Evolutionary conservation across 2,113 vertebrate species (phyloP).

Genomic region (Dromaius novaehollandiae): DNA sequence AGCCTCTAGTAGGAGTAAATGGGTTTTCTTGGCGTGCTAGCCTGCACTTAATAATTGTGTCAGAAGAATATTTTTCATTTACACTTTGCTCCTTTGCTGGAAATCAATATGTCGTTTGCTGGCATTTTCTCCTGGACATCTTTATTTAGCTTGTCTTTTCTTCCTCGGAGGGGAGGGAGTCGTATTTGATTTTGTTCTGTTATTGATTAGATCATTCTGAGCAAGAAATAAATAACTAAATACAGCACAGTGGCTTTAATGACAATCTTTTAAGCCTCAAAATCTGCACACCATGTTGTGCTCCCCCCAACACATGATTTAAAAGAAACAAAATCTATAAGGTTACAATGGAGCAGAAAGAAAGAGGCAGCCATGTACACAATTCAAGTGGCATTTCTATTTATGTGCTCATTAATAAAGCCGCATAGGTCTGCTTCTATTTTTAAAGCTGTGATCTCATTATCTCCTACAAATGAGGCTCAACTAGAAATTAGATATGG

Average conservation of each 20-base stretch:
- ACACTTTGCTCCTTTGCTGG: slow-evolving; percentile 70
- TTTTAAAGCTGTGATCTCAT: slow-evolving; percentile 40
- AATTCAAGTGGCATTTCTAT: slow-evolving; percentile 53
- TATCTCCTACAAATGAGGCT: not conserved
- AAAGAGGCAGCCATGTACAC: slow-evolving; percentile 19
- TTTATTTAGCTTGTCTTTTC: slow-evolving; percentile 76
- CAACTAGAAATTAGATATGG: not conserved
- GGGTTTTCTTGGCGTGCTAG: slow-evolving; percentile 43
- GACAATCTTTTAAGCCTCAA: slow-evolving; percentile 68
- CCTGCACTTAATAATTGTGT: slow-evolving; percentile 69
- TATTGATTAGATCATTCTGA: slow-evolving; percentile 75
- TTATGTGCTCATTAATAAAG: slow-evolving; percentile 51
- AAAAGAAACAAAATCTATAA: slow-evolving; percentile 67
- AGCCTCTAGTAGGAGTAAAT: slow-evolving; percentile 44
- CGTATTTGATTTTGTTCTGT: slow-evolving; percentile 70
- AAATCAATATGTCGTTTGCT: slow-evolving; percentile 77
- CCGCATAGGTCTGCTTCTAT: not conserved
- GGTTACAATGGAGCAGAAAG: slow-evolving; percentile 41
- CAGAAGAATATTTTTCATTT: slow-evolving; percentile 79
- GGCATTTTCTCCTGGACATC: slow-evolving; percentile 65
- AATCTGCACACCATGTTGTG: slow-evolving; percentile 39
- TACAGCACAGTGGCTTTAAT: slow-evolving; percentile 68
- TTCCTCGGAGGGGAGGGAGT: slow-evolving; percentile 55
- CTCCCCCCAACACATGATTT: slow-evolving; percentile 30
- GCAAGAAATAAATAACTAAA: slow-evolving; percentile 77